Conservation (phyloP, 2,888 invertebrate genomes). For the Neoitamus cyanurus region DNA sequence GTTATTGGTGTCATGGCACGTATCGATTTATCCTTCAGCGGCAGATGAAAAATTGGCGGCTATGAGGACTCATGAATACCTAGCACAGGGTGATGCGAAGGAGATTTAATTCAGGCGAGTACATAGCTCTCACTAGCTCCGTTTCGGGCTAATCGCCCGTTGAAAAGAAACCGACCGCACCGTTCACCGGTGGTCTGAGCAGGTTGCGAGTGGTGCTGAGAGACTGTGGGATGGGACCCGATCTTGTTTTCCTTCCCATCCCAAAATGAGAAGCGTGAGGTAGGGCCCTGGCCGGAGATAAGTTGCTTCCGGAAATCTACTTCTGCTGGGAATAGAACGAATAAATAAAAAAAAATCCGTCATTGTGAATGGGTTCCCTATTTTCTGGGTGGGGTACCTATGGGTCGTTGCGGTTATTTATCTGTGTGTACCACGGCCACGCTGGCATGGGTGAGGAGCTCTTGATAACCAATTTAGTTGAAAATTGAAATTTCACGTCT, state of each 20-base stretch:
- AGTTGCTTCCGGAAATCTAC: constrained; percentile 15
- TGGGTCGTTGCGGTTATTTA: neutral
- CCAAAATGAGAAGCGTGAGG: neutral
- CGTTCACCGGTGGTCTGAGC: neutral
- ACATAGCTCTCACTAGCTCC: neutral
- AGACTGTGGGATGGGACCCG: neutral
- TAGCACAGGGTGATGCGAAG: constrained; percentile 12
- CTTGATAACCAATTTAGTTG: constrained; percentile 49
- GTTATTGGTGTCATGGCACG: neutral
- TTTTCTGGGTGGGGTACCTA: neutral
- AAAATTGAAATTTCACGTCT: constrained; percentile 50
- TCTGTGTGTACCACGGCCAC: neutral
- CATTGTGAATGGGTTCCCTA: neutral
- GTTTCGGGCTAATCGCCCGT: constrained; percentile 14
- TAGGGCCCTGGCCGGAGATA: neutral
- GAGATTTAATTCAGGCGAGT: neutral
- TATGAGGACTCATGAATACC: neutral
- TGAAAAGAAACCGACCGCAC: constrained; percentile 21
- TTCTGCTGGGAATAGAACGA: neutral
- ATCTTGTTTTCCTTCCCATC: neutral
- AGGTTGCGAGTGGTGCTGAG: neutral
- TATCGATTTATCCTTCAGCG: constrained; percentile 32
- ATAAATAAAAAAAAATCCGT: neutral
- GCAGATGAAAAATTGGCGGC: constrained; percentile 25
- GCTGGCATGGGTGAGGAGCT: neutral